A percentile compares a stretch with the other conserved stretches of the same genome.
phyloP scores from a whole-genome alignment of 2,888 invertebrate genomes.

The Pogonocherus hispidulus region DNA sequence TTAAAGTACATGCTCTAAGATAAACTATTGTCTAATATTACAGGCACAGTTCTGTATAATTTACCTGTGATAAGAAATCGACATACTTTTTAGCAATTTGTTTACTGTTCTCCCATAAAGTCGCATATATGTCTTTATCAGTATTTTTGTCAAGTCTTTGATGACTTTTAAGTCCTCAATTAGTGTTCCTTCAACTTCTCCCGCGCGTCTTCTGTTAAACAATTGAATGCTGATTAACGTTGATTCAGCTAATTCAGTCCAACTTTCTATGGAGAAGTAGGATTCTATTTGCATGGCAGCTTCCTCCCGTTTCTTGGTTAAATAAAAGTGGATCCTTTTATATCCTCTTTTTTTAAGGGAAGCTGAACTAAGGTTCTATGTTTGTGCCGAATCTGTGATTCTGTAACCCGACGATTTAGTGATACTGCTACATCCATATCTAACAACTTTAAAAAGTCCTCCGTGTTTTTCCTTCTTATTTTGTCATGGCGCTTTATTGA shows the following conservation, averaged over 20 bases:
- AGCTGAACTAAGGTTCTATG: constrained; percentile 18
- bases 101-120: constrained; percentile 5
- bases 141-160: no score
- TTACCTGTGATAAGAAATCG: constrained; percentile 29
- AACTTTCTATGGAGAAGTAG: neutral
- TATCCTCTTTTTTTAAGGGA: constrained; percentile 23
- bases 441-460: constrained; percentile 21
- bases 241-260: constrained; percentile 17
- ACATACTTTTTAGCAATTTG: constrained; percentile 29
- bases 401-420: constrained; percentile 20
- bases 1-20: constrained; percentile 49
- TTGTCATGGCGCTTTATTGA: constrained; percentile 14
- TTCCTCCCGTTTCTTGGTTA: constrained; percentile 8
- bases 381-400: constrained; percentile 30
- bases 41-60: constrained; percentile 28
- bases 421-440: constrained; percentile 7
- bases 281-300: neutral
- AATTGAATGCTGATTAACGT: no score
- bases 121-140: no score
- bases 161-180: no score
- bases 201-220: no score
- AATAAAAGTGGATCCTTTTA: constrained; percentile 20
- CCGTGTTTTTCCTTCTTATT: neutral
- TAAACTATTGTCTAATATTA: constrained; percentile 26
- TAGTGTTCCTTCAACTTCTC: no score